phyloP scores from a whole-genome alignment of 2,888 invertebrate species.

The Tetranychus piercei region DNA sequence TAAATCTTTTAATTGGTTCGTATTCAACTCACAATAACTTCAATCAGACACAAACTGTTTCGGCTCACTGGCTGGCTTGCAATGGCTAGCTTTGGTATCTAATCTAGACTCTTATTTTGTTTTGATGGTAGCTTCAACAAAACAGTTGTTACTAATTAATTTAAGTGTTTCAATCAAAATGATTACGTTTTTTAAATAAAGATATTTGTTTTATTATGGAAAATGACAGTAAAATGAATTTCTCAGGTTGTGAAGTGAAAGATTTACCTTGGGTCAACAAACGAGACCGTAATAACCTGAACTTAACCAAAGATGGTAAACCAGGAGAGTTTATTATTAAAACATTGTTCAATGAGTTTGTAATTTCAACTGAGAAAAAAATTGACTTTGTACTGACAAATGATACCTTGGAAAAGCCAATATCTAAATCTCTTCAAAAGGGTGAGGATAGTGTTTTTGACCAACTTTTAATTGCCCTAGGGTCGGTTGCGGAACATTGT shows the following conservation, averaged over 20 bases:
- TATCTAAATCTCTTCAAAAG: slow-evolving; percentile 81
- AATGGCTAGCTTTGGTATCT: too few relatives aligned
- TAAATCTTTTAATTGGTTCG: too few relatives aligned
- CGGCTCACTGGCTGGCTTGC: too few relatives aligned
- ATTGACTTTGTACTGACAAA: slow-evolving; percentile 73
- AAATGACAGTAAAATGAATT: not conserved
- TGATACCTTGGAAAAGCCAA: slow-evolving; percentile 75
- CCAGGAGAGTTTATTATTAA: slow-evolving; percentile 94
- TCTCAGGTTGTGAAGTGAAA: not conserved
- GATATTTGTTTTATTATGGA: too few relatives aligned
- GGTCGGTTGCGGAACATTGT: slow-evolving; percentile 89
- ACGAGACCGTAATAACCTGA: not conserved
- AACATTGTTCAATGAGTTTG: slow-evolving; percentile 83
- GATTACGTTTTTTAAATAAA: too few relatives aligned
- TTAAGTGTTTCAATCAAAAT: too few relatives aligned
- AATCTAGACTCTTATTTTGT: too few relatives aligned
- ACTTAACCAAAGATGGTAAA: slow-evolving; percentile 32
- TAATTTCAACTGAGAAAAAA: slow-evolving; percentile 78
- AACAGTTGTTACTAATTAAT: too few relatives aligned
- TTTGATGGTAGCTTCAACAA: too few relatives aligned
- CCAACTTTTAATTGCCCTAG: slow-evolving; percentile 72
- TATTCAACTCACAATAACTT: too few relatives aligned
- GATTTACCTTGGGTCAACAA: not conserved
- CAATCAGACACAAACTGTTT: too few relatives aligned
- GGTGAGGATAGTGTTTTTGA: slow-evolving; percentile 92